Evolutionary conservation across 1,140 invertebrate genomes (phyloP), one percentile per base, ranked within the genome.

Genomic region (Drosophila kepulauana): DNA sequence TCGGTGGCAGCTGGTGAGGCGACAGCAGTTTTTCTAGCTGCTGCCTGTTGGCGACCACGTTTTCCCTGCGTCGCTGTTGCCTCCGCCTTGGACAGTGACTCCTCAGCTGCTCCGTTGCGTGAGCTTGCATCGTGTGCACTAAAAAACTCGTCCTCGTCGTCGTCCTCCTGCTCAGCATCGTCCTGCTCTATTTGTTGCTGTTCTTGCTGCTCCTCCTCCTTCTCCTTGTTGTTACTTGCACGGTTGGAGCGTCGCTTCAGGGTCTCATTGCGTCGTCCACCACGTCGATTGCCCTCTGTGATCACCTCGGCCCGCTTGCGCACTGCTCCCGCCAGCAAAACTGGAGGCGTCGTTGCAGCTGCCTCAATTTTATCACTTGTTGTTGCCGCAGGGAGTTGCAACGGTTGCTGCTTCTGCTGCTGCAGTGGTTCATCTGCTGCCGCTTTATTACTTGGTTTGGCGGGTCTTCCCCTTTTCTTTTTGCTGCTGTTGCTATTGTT

Each of bases 281-380:
- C 81, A 5, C 91, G 74, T 25, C 78, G 75, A 68, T 81, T 86
- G 38, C 85, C 91, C 66, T 89, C 87, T 51, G 82, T 59, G 49
- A 90, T 69, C 10, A 88, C 62, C 67, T 94, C 94, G 3, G 94
- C 94, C 35, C 93, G 84, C 75, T 94, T 94, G 38, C 94, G 80
- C 10, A 94, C 94, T 25, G 94, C 94, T 79, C 94, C 94, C 16
- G 94, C 93, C 16, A 94, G 92, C 69, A 94, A 38, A 8, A 67
- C 16, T 6, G 64, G 38, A 7, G 43, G 43, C n/a, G 56, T 13
- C 5, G 56, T 10, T 43, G 35, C 35, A 13, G 54, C 48, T 56
- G 51, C 15, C 64, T 85, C 74, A 49, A n/a, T 57, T 70, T 89
- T 89, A 85, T 88, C 85, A 85, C 78, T 89, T 54, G 64, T 56